Evolutionary conservation across 1,140 invertebrate species (phyloP), one percentile per base, ranked within the genome.

Genomic region (Pissodes strobi): DNA sequence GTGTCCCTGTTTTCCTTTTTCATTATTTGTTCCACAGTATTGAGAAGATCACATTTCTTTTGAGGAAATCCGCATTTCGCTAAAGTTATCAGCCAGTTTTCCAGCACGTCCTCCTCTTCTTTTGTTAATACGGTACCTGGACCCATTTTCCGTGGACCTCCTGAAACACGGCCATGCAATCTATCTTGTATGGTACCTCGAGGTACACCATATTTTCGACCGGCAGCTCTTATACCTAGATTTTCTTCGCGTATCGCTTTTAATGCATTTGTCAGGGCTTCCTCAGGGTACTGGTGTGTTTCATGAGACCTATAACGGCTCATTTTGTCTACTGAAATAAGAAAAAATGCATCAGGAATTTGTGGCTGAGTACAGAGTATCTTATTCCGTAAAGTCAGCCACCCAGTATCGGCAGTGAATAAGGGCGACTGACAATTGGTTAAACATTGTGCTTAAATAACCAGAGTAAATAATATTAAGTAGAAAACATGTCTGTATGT

Each of bases 51-150:
- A n/a, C 56, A 18, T 22, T 58, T 64, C 27, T 70, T 70, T 12
- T 21, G 45, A 13, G 60, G 67, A 64, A 70, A 71, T 38, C 66
- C 62, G 61, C 58, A 70, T 58, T 64, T 67, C 6, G 66, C 65
- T 21, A 70, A 45, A 21, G 41, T 18, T 10, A 53, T 55, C 2
- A 41, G 38, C 69, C 58, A 69, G 3, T 69, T 10, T 17, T 46
- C 46, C 17, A 71, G 17, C 2, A 30, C 34, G 21, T 53, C 49
- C 17, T 72, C 70, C 41, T 66, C 63, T 45, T 56, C 58, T 46
- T 13, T 51, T 1, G 51, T 60, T 2, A 72, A 46, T 21, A 68
- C 39, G 27, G 66, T 57, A 9, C 9, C 9, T 22, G 70, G 63
- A 10, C 62, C 66, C 49, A 63, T 66, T 64, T 59, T 68, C 18